Evolutionary conservation across 2,113 vertebrate genomes (phyloP).

Genomic region (Lepus timidus): DNA sequence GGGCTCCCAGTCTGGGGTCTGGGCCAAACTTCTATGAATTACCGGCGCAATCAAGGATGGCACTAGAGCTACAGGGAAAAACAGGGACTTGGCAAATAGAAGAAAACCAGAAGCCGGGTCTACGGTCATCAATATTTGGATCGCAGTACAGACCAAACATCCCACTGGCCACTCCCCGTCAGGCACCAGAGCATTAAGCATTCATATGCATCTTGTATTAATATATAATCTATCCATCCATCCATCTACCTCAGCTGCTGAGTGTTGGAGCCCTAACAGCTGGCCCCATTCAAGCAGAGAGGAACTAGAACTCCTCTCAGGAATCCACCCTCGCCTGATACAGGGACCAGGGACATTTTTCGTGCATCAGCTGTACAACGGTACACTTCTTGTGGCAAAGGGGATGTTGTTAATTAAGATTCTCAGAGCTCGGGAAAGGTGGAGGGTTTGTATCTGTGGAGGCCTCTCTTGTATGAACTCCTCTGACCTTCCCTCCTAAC

Average conservation of each 20-base stretch:
- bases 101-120: background rate
- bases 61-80: background rate
- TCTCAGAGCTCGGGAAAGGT: background rate
- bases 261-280: background rate
- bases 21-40: background rate
- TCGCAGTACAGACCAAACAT: background rate
- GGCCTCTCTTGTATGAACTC: background rate
- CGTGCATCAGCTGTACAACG: background rate
- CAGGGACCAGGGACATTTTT: background rate
- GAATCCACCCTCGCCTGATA: background rate
- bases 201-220: too few species aligned
- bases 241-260: background rate
- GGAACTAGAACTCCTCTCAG: background rate
- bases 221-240: too few species aligned
- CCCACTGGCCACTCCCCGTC: background rate
- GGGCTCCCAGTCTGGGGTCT: background rate
- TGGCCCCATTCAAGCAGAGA: conserved; percentile 7
- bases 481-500: background rate
- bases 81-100: background rate
- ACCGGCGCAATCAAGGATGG: background rate
- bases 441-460: background rate
- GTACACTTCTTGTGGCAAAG: background rate
- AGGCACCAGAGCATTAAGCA: fast-evolving
- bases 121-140: background rate
- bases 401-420: background rate